Conservation (phyloP, 2,113 vertebrate species). For the Rissa tridactyla region DNA sequence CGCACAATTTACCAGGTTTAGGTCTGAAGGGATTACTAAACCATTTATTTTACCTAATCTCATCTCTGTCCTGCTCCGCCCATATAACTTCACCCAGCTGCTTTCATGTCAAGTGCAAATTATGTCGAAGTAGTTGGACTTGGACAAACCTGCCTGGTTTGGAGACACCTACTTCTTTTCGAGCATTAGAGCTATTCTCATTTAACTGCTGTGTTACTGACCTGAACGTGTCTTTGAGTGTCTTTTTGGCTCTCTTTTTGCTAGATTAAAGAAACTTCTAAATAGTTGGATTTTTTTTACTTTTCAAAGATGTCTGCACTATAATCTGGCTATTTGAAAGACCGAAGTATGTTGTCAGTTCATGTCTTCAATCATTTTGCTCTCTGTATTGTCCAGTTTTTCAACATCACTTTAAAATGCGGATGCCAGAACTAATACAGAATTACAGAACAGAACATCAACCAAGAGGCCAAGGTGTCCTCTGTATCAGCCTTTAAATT, state of each 20-base stretch:
- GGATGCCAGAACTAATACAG: background rate
- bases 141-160: background rate
- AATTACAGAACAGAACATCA: background rate
- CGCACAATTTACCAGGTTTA: background rate
- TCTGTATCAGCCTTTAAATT: background rate
- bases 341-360: background rate
- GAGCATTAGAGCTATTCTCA: background rate
- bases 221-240: fast-evolving
- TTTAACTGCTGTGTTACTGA: background rate
- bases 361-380: background rate
- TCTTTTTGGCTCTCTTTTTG: background rate
- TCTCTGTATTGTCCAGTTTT: background rate
- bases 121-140: background rate
- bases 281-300: background rate
- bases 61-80: background rate
- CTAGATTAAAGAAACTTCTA: background rate
- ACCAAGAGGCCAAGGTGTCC: background rate
- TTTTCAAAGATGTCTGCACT: background rate
- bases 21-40: background rate
- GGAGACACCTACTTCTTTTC: fast-evolving
- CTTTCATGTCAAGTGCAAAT: background rate
- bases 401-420: background rate
- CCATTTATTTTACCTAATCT: background rate
- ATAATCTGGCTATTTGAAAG: background rate
- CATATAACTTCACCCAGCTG: fast-evolving